Evolutionary conservation across 2,113 vertebrate species (phyloP).

Genomic region (Thalassoma bifasciatum): DNA sequence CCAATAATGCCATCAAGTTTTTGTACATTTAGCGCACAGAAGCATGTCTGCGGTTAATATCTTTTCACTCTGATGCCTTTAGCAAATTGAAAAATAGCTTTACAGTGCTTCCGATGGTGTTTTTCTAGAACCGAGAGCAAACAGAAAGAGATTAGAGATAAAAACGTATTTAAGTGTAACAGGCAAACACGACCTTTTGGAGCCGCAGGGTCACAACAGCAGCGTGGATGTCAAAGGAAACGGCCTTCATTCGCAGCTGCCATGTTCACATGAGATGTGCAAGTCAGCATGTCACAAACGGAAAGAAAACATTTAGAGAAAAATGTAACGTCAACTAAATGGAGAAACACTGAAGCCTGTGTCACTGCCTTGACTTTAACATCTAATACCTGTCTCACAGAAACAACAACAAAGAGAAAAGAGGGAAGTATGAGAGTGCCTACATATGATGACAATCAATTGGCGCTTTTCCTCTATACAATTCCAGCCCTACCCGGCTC

Average conservation of each 20-base stretch:
- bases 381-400: too few species aligned
- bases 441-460: too few species aligned
- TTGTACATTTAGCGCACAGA: neutral
- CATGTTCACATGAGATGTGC: neutral
- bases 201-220: neutral
- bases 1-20: neutral
- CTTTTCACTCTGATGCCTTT: conserved; percentile 31
- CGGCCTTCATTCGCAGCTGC: neutral
- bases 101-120: conserved; percentile 35
- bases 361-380: too few species aligned
- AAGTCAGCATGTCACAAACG: neutral
- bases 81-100: conserved; percentile 38
- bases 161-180: conserved; percentile 8
- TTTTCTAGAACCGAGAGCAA: conserved; percentile 11
- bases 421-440: too few species aligned
- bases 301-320: neutral
- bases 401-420: too few species aligned
- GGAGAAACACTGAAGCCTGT: too few species aligned
- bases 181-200: neutral
- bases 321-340: too few species aligned
- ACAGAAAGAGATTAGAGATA: conserved; percentile 18
- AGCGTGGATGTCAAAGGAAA: neutral
- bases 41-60: neutral
- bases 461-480: too few species aligned
- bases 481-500: too few species aligned